Conservation (phyloP, 35 echinoderm and acorn worm species). For the Apostichopus parvimensis region DNA sequence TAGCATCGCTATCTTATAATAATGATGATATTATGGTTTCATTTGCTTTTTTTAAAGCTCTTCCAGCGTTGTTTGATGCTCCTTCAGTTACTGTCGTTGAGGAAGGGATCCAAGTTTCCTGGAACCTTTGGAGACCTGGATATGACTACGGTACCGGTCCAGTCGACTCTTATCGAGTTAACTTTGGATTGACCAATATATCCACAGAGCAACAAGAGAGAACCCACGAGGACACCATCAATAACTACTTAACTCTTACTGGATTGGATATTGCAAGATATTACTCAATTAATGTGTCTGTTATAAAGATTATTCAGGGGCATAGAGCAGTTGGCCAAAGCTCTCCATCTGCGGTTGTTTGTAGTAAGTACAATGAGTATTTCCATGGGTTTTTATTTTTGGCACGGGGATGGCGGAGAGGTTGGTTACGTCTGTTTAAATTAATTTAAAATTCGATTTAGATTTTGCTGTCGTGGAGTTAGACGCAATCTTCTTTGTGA, state of each 20-base stretch:
- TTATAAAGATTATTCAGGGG: background rate
- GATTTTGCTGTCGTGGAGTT: too few relatives aligned
- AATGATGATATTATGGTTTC: background rate
- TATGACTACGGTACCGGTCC: too few relatives aligned
- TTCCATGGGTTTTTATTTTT: too few relatives aligned
- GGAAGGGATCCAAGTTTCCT: background rate
- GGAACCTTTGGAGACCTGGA: slow-evolving; percentile 8
- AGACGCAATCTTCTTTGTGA: too few relatives aligned
- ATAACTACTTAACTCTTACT: background rate
- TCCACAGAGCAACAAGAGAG: background rate
- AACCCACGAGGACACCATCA: too few relatives aligned
- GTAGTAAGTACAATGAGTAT: too few relatives aligned
- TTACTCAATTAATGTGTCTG: background rate
- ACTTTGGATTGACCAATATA: background rate
- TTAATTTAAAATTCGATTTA: too few relatives aligned
- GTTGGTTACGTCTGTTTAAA: too few relatives aligned
- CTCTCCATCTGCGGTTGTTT: background rate
- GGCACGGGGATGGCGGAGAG: too few relatives aligned
- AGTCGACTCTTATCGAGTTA: background rate
- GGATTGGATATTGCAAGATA: background rate
- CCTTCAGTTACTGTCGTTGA: background rate
- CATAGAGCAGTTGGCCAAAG: background rate
- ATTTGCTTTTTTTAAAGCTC: background rate
- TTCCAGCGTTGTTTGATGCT: background rate
- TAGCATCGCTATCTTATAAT: too few relatives aligned